Percentiles rank a stretch among this genome's conserved stretches.
These are phyloP conservation scores for Dasyprocta punctata DNA, from an alignment of 2,113 vertebrate species.

Conservation along the genomic window DNA sequence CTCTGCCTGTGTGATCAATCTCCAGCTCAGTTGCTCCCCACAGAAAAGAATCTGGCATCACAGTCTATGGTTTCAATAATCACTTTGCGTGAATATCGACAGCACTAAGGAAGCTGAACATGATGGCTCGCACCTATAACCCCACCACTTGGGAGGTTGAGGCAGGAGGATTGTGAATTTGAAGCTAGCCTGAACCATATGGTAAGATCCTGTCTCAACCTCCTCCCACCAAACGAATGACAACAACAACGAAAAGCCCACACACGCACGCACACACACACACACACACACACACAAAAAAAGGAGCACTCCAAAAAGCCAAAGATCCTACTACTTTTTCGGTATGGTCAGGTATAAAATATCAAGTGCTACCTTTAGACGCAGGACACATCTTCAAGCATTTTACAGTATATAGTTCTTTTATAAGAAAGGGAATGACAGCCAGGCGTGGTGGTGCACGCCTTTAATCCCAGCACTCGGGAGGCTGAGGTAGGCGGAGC, in stretches of 20 bases:
- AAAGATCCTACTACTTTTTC: not conserved
- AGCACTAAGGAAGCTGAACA: not conserved
- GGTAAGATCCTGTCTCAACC: not conserved
- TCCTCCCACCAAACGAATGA: not conserved
- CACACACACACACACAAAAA: too few species aligned
- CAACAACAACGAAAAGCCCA: not conserved
- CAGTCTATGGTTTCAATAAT: not conserved
- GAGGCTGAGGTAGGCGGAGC: too few species aligned
- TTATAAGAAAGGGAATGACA: slow-evolving; percentile 28
- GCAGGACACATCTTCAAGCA: not conserved
- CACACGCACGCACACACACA: too few species aligned
- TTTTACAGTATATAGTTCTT: slow-evolving; percentile 1
- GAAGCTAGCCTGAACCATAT: not conserved
- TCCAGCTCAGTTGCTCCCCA: not conserved
- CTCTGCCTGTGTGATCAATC: not conserved
- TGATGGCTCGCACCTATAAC: not conserved
- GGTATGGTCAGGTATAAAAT: not conserved
- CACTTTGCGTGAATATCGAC: not conserved
- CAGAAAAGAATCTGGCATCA: not conserved
- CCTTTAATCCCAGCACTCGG: too few species aligned
- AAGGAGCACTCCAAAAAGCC: not conserved
- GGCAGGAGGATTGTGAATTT: not conserved
- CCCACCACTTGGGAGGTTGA: not conserved
- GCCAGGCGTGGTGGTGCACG: too few species aligned
- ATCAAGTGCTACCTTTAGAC: not conserved